Evolutionary conservation across 53 echinoderm and acorn worm genomes (phyloP).

Genomic region (Henricia sp.): DNA sequence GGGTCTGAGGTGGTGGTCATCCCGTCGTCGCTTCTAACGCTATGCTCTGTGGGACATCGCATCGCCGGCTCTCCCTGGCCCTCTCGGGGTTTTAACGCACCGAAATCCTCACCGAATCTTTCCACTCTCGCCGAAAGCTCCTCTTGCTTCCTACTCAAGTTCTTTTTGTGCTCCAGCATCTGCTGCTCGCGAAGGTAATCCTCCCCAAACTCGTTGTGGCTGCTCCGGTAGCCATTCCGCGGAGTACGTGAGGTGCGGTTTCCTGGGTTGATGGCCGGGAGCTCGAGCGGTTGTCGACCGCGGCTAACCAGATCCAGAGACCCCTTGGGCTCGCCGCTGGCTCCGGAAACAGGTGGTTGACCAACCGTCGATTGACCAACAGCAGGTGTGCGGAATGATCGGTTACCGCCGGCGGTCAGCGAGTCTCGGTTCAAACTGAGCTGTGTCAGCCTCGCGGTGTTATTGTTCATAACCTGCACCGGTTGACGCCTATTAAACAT

Average conservation of each 20-base stretch:
- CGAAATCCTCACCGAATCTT: slow-evolving; percentile 61
- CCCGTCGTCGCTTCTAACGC: slow-evolving; percentile 22
- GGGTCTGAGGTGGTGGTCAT: slow-evolving; percentile 22
- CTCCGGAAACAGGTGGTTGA: slow-evolving; percentile 6
- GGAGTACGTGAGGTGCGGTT: slow-evolving; percentile 39
- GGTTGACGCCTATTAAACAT: slow-evolving; percentile 28
- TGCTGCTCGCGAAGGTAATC: slow-evolving; percentile 42
- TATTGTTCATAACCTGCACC: background rate
- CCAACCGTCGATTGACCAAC: too few relatives aligned
- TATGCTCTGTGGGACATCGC: slow-evolving; percentile 41
- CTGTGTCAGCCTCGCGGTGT: slow-evolving; percentile 24
- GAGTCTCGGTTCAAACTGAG: slow-evolving; percentile 24
- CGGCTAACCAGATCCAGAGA: slow-evolving; percentile 26
- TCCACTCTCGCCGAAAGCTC: slow-evolving; percentile 68
- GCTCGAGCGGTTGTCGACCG: slow-evolving; percentile 4
- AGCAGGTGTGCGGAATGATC: background rate
- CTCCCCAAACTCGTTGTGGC: slow-evolving; percentile 26
- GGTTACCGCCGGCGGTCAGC: background rate
- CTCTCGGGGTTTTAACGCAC: slow-evolving; percentile 24
- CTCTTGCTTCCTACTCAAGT: slow-evolving; percentile 61
- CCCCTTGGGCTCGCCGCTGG: slow-evolving; percentile 17
- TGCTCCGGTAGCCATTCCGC: slow-evolving; percentile 12
- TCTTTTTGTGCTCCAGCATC: slow-evolving; percentile 59
- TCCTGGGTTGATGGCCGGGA: slow-evolving; percentile 30
- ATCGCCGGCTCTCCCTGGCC: background rate